Evolutionary conservation across 92 coral and sea anemone genomes (phyloP).

Genomic region (Paramuricea clavata): DNA sequence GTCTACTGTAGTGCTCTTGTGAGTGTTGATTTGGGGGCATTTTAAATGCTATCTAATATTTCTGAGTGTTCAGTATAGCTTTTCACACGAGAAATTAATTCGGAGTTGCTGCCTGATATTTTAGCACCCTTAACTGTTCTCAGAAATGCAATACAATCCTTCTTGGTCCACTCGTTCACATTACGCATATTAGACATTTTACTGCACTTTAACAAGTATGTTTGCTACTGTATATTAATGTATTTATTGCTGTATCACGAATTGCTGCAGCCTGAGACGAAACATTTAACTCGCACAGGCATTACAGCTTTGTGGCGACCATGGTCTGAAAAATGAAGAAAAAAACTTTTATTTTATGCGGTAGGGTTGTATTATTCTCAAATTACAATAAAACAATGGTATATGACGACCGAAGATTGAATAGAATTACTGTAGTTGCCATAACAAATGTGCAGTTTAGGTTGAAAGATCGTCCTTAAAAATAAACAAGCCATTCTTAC

Average conservation of each 20-base stretch:
- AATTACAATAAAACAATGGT: too few relatives aligned
- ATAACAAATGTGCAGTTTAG: neutral
- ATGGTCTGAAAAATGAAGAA: too few relatives aligned
- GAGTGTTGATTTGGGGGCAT: neutral
- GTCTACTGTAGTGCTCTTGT: conserved; percentile 15
- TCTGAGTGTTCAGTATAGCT: conserved; percentile 18
- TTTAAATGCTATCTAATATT: conserved; percentile 1
- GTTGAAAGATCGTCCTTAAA: neutral
- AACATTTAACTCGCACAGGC: neutral
- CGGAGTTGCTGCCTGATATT: neutral
- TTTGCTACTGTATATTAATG: neutral
- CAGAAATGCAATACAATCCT: neutral
- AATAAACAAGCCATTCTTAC: neutral
- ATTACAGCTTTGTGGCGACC: too few relatives aligned
- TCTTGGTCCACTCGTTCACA: neutral
- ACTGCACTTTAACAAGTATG: neutral
- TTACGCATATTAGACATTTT: neutral
- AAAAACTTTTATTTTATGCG: too few relatives aligned
- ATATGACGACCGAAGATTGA: too few relatives aligned
- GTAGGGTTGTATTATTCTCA: too few relatives aligned
- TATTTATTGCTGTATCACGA: neutral
- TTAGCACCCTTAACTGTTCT: conserved; percentile 24
- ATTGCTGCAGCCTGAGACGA: neutral
- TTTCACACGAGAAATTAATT: conserved; percentile 8
- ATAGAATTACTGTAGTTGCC: too few relatives aligned